Percentiles rank a stretch among this genome's conserved stretches.
These are phyloP conservation scores for Fregetta grallaria DNA, from an alignment of 2,113 vertebrate genomes.

Conservation along the genomic window DNA sequence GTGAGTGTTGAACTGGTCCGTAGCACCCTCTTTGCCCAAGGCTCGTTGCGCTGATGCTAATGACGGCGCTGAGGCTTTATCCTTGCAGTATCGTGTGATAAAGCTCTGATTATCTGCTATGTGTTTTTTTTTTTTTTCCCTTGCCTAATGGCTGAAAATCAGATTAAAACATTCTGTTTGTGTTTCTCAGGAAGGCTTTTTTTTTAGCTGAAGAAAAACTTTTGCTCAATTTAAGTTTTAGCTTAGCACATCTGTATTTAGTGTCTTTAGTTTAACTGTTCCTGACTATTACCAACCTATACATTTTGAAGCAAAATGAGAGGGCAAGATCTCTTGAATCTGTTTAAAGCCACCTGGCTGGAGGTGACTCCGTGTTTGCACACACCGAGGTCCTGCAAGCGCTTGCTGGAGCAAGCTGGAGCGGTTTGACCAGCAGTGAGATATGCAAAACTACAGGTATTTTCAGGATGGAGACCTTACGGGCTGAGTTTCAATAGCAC, in stretches of 20 bases:
- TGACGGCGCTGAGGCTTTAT: neutral
- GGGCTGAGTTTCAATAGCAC: neutral
- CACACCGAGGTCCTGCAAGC: neutral
- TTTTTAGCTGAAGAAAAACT: neutral
- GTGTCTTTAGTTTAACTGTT: neutral
- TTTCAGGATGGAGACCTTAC: neutral
- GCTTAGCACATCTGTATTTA: neutral
- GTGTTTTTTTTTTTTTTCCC: neutral
- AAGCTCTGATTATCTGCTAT: neutral
- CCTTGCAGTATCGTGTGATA: fast-evolving
- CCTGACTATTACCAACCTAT: neutral
- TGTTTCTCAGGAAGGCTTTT: neutral
- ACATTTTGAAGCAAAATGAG: neutral
- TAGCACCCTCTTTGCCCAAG: neutral
- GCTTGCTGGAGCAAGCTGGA: neutral
- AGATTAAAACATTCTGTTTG: neutral
- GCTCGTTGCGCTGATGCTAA: neutral
- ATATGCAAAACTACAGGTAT: fast-evolving
- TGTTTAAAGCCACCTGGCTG: neutral
- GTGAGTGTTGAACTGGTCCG: fast-evolving
- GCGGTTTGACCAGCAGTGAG: neutral
- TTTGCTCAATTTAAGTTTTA: neutral
- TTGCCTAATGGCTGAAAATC: neutral
- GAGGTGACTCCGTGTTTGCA: neutral
- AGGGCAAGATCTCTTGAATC: neutral